Conservation (phyloP, 2,888 invertebrate species). For the Creontiades dilutus region DNA sequence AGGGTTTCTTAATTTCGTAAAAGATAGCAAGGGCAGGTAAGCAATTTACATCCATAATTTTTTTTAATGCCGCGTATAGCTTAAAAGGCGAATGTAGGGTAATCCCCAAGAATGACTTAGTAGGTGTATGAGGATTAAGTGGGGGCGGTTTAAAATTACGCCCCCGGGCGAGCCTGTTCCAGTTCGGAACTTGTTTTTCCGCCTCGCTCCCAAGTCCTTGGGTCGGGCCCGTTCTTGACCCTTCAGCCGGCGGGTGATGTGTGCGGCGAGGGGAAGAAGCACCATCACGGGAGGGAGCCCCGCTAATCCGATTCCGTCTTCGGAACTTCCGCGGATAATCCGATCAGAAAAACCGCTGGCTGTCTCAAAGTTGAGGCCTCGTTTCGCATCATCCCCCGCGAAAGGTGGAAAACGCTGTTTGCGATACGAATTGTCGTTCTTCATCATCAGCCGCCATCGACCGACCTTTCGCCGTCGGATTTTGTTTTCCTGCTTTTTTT, state of each 20-base stretch:
- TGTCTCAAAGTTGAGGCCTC: neutral
- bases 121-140: slow-evolving; percentile 36
- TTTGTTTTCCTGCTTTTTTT: too few species aligned
- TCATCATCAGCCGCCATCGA: neutral
- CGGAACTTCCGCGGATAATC: slow-evolving; percentile 18
- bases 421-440: slow-evolving; percentile 9
- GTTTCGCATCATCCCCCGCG: neutral
- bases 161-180: neutral
- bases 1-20: slow-evolving; percentile 12
- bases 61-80: slow-evolving; percentile 33
- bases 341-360: neutral
- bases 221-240: neutral
- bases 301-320: slow-evolving; percentile 25
- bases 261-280: neutral
- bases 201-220: neutral
- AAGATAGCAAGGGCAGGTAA: slow-evolving; percentile 11
- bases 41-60: slow-evolving; percentile 32
- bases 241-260: neutral
- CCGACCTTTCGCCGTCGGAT: too few species aligned
- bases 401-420: neutral
- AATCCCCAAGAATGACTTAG: slow-evolving; percentile 27
- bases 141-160: slow-evolving; percentile 17
- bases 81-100: slow-evolving; percentile 21
- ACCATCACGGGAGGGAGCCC: neutral
- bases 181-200: neutral